These are phyloP conservation scores for Phenganax stokvisi DNA, from an alignment of 92 coral and sea anemone species.

Conservation along the genomic window DNA sequence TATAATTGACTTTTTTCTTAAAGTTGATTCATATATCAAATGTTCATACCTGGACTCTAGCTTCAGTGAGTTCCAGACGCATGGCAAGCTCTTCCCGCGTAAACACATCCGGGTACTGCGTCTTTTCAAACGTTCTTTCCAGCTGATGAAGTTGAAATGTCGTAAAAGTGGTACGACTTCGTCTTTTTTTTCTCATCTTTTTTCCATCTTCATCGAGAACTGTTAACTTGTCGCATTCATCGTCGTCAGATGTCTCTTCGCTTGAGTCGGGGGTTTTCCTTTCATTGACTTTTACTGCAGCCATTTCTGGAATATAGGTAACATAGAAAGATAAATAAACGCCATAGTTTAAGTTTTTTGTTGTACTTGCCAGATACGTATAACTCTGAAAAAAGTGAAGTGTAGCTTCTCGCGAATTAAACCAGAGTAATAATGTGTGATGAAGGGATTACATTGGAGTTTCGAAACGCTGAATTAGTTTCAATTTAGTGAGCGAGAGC, in stretches of 20 bases:
- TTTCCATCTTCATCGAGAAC: conserved; percentile 42
- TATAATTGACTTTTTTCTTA: too few species aligned
- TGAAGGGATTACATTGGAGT: too few species aligned
- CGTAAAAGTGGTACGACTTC: conserved; percentile 94
- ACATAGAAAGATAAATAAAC: not conserved
- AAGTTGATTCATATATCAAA: too few species aligned
- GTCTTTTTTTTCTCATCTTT: conserved; percentile 77
- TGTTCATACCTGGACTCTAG: conserved; percentile 80
- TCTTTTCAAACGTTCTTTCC: conserved; percentile 92
- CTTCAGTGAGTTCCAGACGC: conserved; percentile 87
- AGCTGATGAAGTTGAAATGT: conserved; percentile 93
- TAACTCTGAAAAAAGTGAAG: too few species aligned
- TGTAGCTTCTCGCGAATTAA: too few species aligned
- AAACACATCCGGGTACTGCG: conserved; percentile 95
- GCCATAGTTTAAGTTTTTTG: too few species aligned
- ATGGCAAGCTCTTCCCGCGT: conserved; percentile 90
- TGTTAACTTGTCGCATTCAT: not conserved
- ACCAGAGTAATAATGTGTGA: too few species aligned
- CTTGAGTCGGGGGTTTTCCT: not conserved
- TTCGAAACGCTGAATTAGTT: too few species aligned
- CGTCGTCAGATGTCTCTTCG: conserved; percentile 23
- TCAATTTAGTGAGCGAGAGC: too few species aligned
- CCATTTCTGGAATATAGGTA: not conserved
- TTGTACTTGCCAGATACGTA: too few species aligned
- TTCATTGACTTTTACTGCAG: not conserved